A percentile compares a stretch with the other conserved stretches of the same genome.
phyloP scores from a whole-genome alignment of 1,140 invertebrate species.

The Heliconius congener region DNA sequence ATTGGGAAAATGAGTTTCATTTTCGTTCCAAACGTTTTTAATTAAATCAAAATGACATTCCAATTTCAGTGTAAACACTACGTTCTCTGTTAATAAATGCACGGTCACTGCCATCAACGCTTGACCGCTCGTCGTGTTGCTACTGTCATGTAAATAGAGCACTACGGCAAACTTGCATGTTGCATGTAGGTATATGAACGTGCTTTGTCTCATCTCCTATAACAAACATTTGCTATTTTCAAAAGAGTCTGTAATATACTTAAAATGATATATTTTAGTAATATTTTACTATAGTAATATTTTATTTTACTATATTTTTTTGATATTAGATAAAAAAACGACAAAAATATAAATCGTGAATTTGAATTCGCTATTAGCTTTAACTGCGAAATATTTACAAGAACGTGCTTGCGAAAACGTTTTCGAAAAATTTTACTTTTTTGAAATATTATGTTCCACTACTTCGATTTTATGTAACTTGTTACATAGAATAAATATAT shows the following conservation, averaged over 20 bases:
- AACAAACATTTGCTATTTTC: not conserved
- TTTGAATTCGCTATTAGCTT: no score
- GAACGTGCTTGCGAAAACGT: no score
- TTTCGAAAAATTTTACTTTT: no score
- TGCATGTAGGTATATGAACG: not conserved
- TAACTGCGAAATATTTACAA: no score
- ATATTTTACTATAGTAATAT: no score
- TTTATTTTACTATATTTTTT: no score
- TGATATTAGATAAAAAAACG: no score
- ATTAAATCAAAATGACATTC: not conserved
- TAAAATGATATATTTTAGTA: no score
- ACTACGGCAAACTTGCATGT: not conserved
- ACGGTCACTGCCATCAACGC: not conserved
- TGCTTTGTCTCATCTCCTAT: not conserved
- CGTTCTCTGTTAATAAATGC: not conserved
- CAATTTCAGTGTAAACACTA: not conserved
- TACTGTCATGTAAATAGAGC: constrained; percentile 1
- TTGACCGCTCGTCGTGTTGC: not conserved
- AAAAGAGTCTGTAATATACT: not conserved
- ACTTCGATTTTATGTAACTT: no score
- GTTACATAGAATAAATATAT: no score
- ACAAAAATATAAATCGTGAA: no score
- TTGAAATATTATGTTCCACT: no score
- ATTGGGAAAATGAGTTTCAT: not conserved
- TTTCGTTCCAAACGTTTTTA: not conserved